Percentiles rank a stretch among this genome's conserved stretches.
Evolutionary conservation across 2,113 vertebrate genomes (phyloP).

Genomic region (Lipophrys pholis): DNA sequence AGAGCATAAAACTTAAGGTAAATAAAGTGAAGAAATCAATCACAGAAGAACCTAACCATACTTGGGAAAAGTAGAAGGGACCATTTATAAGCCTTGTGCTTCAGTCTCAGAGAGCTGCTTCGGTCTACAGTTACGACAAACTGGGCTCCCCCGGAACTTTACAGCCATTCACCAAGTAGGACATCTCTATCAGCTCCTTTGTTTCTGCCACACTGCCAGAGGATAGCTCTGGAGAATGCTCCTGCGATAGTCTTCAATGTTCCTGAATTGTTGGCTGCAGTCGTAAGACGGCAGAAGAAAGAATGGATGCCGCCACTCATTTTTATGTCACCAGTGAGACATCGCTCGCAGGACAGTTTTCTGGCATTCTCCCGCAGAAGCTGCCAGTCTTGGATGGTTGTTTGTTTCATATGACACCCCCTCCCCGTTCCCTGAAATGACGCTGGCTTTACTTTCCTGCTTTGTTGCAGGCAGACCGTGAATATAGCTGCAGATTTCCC

Average conservation of each 20-base stretch:
- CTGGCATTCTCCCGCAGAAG: slow-evolving; percentile 11
- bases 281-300: neutral
- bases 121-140: neutral
- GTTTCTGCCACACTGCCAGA: no score
- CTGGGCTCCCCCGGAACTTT: neutral
- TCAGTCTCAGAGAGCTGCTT: neutral
- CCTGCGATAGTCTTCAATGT: no score
- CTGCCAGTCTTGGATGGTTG: slow-evolving; percentile 15
- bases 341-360: slow-evolving; percentile 23
- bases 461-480: slow-evolving; percentile 25
- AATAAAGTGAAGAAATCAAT: neutral
- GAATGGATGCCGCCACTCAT: slow-evolving; percentile 18
- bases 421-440: neutral
- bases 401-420: slow-evolving; percentile 6
- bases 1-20: neutral
- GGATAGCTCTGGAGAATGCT: no score
- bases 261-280: slow-evolving; percentile 5
- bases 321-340: slow-evolving; percentile 13
- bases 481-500: slow-evolving; percentile 24
- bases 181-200: neutral
- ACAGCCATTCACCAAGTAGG: neutral
- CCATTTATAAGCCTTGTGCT: neutral
- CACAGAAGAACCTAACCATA: neutral
- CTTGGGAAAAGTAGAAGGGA: neutral
- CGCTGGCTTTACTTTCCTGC: slow-evolving; percentile 12